These are phyloP conservation scores for Operophtera brumata DNA, from an alignment of 2,888 invertebrate species.

Conservation along the genomic window DNA sequence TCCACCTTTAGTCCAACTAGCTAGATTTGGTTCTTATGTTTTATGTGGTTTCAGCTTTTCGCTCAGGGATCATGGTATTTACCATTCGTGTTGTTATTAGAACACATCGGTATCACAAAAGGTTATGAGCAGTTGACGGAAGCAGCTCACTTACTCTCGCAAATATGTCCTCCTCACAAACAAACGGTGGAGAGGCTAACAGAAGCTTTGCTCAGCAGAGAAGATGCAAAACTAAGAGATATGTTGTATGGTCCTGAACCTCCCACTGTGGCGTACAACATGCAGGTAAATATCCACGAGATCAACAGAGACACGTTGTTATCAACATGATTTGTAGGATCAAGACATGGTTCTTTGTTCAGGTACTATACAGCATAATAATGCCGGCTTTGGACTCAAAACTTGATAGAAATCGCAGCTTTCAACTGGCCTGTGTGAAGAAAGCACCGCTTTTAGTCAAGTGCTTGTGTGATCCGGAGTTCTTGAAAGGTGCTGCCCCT, in stretches of 20 bases:
- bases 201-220: conserved; percentile 68
- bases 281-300: conserved; percentile 52
- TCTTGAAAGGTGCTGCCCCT: conserved; percentile 69
- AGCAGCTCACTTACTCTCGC: conserved; percentile 88
- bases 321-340: not conserved
- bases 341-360: conserved; percentile 13
- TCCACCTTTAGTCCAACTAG: too few relatives aligned
- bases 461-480: conserved; percentile 73
- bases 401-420: conserved; percentile 83
- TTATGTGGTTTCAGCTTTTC: conserved; percentile 82
- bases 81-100: conserved; percentile 91
- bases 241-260: conserved; percentile 74
- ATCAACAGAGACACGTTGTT: conserved; percentile 11
- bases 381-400: conserved; percentile 94
- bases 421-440: conserved; percentile 82
- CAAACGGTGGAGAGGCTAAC: conserved; percentile 78
- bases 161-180: conserved; percentile 89
- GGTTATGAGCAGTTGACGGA: conserved; percentile 90
- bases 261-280: conserved; percentile 74
- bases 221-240: conserved; percentile 67
- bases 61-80: conserved; percentile 89
- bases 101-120: conserved; percentile 92
- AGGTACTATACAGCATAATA: conserved; percentile 92
- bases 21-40: too few relatives aligned
- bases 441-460: conserved; percentile 76